These are phyloP conservation scores for Ictidomys tridecemlineatus DNA, from an alignment of 2,113 vertebrate species.

Conservation along the genomic window DNA sequence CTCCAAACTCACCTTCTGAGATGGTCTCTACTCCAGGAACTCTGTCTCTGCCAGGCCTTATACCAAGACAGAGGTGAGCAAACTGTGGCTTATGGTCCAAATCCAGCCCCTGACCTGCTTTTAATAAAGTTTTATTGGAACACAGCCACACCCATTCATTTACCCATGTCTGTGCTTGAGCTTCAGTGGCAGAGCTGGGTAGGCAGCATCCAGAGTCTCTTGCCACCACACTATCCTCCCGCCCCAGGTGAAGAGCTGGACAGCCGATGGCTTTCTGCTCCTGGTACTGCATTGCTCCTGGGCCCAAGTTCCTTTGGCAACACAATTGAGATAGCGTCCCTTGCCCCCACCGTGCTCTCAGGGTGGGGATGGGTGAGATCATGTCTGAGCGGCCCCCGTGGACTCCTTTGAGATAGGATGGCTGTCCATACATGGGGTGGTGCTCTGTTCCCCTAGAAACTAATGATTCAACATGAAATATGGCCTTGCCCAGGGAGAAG, in stretches of 20 bases:
- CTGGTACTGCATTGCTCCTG: background rate
- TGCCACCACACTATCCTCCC: background rate
- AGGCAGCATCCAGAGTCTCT: background rate
- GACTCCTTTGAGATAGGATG: constrained; percentile 52
- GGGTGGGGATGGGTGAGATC: constrained; percentile 52
- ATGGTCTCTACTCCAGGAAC: background rate
- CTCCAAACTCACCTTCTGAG: background rate
- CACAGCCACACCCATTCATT: background rate
- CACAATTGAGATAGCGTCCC: constrained; percentile 1
- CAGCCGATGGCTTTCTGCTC: background rate
- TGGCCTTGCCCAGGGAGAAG: constrained; percentile 83
- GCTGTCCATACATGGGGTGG: background rate
- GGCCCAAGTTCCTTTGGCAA: background rate
- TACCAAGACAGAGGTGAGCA: background rate
- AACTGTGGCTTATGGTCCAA: background rate
- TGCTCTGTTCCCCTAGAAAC: constrained; percentile 58
- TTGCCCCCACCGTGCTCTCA: background rate
- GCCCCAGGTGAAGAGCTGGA: background rate
- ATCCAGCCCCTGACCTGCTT: background rate
- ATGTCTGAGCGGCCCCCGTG: constrained; percentile 54
- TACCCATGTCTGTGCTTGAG: background rate
- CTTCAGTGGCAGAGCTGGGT: background rate
- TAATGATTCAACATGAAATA: constrained; percentile 82
- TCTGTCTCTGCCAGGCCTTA: background rate
- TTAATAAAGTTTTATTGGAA: constrained; percentile 54